These are phyloP conservation scores for Catharus ustulatus DNA, from an alignment of 2,797 vertebrate species.

Conservation along the genomic window DNA sequence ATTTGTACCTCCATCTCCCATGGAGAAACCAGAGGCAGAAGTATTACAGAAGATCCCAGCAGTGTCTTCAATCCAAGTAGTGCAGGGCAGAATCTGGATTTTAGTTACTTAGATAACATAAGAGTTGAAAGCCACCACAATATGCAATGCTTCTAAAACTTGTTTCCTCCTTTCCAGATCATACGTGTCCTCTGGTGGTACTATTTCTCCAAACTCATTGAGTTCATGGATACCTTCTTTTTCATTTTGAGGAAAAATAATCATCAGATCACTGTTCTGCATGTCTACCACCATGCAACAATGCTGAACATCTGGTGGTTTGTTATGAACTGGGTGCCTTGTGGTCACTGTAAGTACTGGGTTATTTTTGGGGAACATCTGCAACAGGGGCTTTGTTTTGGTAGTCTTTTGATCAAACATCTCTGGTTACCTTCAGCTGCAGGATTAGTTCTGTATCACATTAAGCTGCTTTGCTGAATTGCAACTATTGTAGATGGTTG, in stretches of 20 bases:
- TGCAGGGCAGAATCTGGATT: neutral
- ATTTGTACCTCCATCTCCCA: neutral
- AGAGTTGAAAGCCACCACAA: neutral
- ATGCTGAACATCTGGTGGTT: constrained; percentile 99
- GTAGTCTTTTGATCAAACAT: neutral
- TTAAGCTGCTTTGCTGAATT: neutral
- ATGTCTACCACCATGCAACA: constrained; percentile 92
- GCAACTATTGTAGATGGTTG: neutral
- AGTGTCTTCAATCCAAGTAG: neutral
- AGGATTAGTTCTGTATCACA: neutral
- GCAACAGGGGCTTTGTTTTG: neutral
- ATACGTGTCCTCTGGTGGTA: constrained; percentile 96
- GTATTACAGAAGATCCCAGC: neutral
- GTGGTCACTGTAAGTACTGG: constrained; percentile 94
- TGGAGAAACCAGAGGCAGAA: neutral
- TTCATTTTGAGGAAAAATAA: constrained; percentile 97
- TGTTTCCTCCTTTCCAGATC: constrained; percentile 79
- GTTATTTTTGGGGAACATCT: neutral
- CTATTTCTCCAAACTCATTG: constrained; percentile 97
- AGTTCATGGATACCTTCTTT: constrained; percentile 99
- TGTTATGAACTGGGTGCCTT: constrained; percentile 98
- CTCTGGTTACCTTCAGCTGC: neutral
- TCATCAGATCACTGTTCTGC: constrained; percentile 95
- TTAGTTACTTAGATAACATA: neutral
- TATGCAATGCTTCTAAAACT: neutral